phyloP scores from a whole-genome alignment of 2,113 vertebrate species.

The Gallinago jamesoni region DNA sequence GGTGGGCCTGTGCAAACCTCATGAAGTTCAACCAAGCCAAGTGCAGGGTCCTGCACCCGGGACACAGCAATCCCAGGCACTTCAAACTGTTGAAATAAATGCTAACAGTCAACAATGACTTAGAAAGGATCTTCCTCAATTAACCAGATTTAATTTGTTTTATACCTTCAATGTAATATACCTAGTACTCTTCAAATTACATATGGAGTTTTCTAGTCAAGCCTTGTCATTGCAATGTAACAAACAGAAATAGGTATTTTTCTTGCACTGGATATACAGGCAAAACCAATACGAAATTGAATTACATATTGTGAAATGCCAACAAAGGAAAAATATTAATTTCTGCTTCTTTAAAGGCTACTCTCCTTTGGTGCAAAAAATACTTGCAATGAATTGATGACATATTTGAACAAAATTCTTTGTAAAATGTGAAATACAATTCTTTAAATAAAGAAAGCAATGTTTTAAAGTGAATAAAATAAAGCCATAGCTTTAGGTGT shows the following conservation, averaged over 20 bases:
- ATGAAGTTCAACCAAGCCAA: too few species aligned
- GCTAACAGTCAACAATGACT: neutral
- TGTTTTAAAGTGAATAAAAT: neutral
- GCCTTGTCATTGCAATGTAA: neutral
- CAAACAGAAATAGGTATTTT: neutral
- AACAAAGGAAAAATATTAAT: neutral
- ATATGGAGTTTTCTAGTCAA: neutral
- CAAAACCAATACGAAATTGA: neutral
- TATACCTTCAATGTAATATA: neutral
- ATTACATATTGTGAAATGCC: neutral
- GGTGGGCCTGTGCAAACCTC: too few species aligned
- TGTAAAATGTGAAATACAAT: neutral
- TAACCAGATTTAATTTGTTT: neutral
- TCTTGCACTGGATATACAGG: neutral
- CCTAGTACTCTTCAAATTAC: neutral
- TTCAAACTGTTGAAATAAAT: neutral
- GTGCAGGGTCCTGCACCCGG: too few species aligned
- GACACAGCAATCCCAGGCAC: too few species aligned
- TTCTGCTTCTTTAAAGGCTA: constrained; percentile 1
- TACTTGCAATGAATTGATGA: neutral
- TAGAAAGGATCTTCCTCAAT: neutral
- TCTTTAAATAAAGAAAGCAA: neutral
- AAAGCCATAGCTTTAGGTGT: neutral
- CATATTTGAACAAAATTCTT: neutral
- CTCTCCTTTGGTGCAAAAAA: neutral